Base-by-base conservation (phyloP, 2,888 invertebrate species). In the Dexiosoma caninum region DNA sequence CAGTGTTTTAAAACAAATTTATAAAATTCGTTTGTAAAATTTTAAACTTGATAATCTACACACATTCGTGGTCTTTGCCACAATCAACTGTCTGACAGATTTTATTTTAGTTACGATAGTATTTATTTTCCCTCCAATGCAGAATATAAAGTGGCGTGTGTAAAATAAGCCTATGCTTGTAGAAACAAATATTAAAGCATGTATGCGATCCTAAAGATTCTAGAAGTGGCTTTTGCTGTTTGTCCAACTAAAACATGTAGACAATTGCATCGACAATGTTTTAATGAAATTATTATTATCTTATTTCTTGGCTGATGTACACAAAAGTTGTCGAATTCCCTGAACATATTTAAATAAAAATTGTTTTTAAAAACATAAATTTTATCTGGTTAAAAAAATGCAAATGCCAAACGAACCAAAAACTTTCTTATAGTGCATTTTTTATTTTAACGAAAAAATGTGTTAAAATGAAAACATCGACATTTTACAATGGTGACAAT, bases 221-320 rank as follows among this genome's bases (percentile, higher is more conserved):
- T 16, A 8, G 16, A 42, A 8, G 7, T 23, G n/a, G 0, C n/a
- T 1, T n/a, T 40, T 23, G n/a, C 12, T 55, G 6, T 3, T n/a
- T 35, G 21, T 21, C 1, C n/a, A 9, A 5, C 7, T n/a, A n/a
- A 21, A 14, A 4, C 59, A 10, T 27, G 14, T 60, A 12, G 46
- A 19, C 32, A 88, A 64, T 86, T 88, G 3, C 85, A 86, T 86
- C 83, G 16, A 42, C 30, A 30, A 14, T 14, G 23, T 6, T 16
- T 1, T 32, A 44, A 44, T 32, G 19, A 46, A 64, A 64, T 32
- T 64, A 49, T n/a, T n/a, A n/a, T n/a, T n/a, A 27, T 27, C 27
- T 6, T 27, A 5, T 27, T 27, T 6, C 3, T 27, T 5, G 3
- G 27, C 27, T 27, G 27, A 6, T 5, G 4, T 27, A 6, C 4